Evolutionary conservation across 1,140 invertebrate species (phyloP).

Genomic region (Drosophila obscura): DNA sequence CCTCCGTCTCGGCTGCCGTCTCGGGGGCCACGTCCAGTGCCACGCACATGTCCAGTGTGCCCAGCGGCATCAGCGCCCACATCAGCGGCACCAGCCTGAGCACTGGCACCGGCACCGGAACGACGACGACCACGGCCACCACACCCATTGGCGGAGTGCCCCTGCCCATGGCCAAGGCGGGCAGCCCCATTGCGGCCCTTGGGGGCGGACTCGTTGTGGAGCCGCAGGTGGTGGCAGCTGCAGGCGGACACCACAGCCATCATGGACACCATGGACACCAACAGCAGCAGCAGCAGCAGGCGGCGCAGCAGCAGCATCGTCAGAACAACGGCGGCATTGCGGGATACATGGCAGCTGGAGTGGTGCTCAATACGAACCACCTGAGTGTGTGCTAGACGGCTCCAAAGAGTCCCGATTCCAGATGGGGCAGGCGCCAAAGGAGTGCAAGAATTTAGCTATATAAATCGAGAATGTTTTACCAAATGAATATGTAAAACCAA

Average conservation of each 20-base stretch:
- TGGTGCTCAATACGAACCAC: constrained; percentile 81
- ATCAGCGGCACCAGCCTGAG: constrained; percentile 81
- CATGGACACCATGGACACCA: constrained; percentile 49
- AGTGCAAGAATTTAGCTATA: too few relatives aligned
- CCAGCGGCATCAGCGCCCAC: constrained; percentile 78
- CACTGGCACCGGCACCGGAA: constrained; percentile 68
- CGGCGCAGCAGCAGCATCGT: constrained; percentile 39
- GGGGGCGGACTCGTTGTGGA: constrained; percentile 44
- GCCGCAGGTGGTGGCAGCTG: constrained; percentile 28
- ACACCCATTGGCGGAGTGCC: constrained; percentile 69
- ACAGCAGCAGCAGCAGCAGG: constrained; percentile 42
- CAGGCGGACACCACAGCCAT: constrained; percentile 39
- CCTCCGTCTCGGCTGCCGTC: constrained; percentile 19
- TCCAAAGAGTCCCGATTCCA: background rate
- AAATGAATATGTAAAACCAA: too few relatives aligned
- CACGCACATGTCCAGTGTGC: constrained; percentile 75
- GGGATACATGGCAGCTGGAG: constrained; percentile 77
- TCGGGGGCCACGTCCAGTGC: constrained; percentile 4
- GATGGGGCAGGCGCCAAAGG: too few relatives aligned
- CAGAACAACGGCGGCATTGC: constrained; percentile 54
- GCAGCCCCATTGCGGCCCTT: constrained; percentile 62
- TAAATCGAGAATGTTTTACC: too few relatives aligned
- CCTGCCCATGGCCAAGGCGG: constrained; percentile 46
- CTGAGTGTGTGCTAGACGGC: constrained; percentile 80
- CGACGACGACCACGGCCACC: constrained; percentile 73